Conservation (phyloP, 2,888 invertebrate species). For the Petrolisthes cinctipes region DNA sequence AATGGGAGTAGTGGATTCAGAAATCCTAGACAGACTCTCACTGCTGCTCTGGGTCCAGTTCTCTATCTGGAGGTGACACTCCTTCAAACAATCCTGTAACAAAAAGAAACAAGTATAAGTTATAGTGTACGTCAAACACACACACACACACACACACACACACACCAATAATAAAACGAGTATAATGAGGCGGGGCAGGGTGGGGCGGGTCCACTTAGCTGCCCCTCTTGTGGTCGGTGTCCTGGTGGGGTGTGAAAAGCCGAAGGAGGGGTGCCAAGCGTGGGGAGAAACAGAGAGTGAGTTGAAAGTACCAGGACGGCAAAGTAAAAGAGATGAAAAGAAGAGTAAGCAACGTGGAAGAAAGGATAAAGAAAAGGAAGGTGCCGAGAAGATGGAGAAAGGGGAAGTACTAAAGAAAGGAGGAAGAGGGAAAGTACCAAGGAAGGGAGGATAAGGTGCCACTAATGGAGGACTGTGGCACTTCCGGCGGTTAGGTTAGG, state of each 20-base stretch:
- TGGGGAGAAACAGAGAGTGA: neutral
- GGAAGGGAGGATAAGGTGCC: neutral
- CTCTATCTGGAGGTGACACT: slow-evolving; percentile 62
- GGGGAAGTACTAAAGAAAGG: neutral
- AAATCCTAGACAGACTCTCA: slow-evolving; percentile 34
- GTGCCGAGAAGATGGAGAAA: neutral
- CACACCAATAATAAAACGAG: neutral
- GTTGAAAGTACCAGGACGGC: neutral
- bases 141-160: neutral
- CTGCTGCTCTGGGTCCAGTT: slow-evolving; percentile 61
- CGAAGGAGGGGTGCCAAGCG: neutral
- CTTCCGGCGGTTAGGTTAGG: neutral
- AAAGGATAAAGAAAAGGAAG: neutral
- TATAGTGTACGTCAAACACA: neutral
- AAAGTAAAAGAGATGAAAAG: neutral
- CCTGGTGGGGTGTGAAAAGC: neutral
- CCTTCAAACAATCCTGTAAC: slow-evolving; percentile 57
- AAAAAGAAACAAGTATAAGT: neutral
- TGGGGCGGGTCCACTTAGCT: neutral
- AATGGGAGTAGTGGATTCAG: slow-evolving; percentile 56
- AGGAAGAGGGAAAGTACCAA: neutral
- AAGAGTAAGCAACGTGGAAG: neutral
- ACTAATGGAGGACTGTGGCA: slow-evolving; percentile 10
- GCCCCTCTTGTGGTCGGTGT: neutral
- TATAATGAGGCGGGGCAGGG: neutral